A percentile compares a stretch with the other conserved stretches of the same genome.
phyloP scores from a whole-genome alignment of 1,140 invertebrate genomes.

The Gonioctena quinquepunctata region DNA sequence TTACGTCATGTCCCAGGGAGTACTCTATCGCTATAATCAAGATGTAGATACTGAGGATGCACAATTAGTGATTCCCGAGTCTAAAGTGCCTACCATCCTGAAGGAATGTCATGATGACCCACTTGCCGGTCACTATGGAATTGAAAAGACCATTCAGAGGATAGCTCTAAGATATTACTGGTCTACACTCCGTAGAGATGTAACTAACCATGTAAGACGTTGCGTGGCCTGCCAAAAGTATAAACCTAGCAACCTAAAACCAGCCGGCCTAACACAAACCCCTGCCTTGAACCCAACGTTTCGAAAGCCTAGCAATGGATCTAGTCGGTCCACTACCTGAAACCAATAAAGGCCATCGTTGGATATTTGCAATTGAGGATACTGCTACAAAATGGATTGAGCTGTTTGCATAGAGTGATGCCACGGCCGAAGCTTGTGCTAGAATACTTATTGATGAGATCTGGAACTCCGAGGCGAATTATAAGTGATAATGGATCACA shows the following conservation, averaged over 20 bases:
- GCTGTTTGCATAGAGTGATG: slow-evolving; percentile 27
- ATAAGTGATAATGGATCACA: slow-evolving; percentile 21
- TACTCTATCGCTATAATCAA: slow-evolving; percentile 37
- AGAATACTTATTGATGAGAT: slow-evolving; percentile 30
- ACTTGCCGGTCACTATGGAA: slow-evolving; percentile 30
- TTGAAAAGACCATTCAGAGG: slow-evolving; percentile 10
- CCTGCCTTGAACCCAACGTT: slow-evolving; percentile 29
- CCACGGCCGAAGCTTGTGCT: slow-evolving; percentile 34
- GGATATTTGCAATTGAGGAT: slow-evolving; percentile 34
- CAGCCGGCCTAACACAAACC: slow-evolving; percentile 45
- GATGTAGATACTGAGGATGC: slow-evolving; percentile 42
- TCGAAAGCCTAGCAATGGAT: slow-evolving; percentile 48
- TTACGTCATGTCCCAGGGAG: slow-evolving; percentile 38
- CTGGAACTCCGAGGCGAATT: slow-evolving; percentile 9
- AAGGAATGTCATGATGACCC: slow-evolving; percentile 18
- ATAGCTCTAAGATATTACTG: slow-evolving; percentile 16
- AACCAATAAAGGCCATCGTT: slow-evolving; percentile 2
- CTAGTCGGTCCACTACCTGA: slow-evolving; percentile 32
- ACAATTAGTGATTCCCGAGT: slow-evolving; percentile 37
- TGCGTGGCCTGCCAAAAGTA: slow-evolving; percentile 18
- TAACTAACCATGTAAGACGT: slow-evolving; percentile 11
- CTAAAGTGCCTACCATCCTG: slow-evolving; percentile 5
- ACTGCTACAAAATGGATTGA: slow-evolving; percentile 25
- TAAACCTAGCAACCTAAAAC: slow-evolving; percentile 30
- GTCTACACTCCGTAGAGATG: slow-evolving; percentile 3